Base-by-base conservation (phyloP, 2,113 vertebrate genomes). In the Serinus canaria region DNA sequence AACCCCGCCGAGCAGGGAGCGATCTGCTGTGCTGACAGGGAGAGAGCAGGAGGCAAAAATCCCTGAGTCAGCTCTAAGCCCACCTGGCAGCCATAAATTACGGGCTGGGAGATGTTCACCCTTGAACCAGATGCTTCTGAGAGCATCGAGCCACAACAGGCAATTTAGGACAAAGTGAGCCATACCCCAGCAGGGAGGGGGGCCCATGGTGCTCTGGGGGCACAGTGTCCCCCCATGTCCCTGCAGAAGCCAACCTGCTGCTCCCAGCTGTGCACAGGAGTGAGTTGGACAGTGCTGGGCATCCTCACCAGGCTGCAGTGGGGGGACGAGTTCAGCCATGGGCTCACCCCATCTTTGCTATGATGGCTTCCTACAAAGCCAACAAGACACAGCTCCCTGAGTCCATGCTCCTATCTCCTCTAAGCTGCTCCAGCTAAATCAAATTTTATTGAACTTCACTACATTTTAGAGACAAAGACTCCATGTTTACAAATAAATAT, bases 401-500 rank as follows among this genome's bases (percentile, higher is more conserved):
- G 44, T 7, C 69, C 20, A 37, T 9, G 83, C 62, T 41, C 68
- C 35, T 3, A 2, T 66, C 79, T 82, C 56, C 43, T 89, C 77
- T 72, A 39, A 76, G 78, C 77, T 44, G 77, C 74, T 91, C 72
- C 80, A n/a, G 85, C 94, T 78, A 94, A 91, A 96, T 96, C 92
- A 95, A 59, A 86, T 96, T 92, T 96, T 94, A 97, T 96, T 96
- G 96, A 95, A 96, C 92, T 76, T 92, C 84, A 94, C 92, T 91
- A 69, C 16, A 7, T 94, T 94, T 92, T 93, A 90, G 82, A 89
- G 43, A 95, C 94, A 96, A 97, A 97, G 93, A 94, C 92, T 97
- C 90, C 92, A 94, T 90, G 93, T 96, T 97, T 96, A 95, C 93
- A 96, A 97, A 97, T 97, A 97, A 97, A 97, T 97, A 96, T 97